Base-by-base conservation (phyloP, 2,888 invertebrate species). In the Villa cingulata region DNA sequence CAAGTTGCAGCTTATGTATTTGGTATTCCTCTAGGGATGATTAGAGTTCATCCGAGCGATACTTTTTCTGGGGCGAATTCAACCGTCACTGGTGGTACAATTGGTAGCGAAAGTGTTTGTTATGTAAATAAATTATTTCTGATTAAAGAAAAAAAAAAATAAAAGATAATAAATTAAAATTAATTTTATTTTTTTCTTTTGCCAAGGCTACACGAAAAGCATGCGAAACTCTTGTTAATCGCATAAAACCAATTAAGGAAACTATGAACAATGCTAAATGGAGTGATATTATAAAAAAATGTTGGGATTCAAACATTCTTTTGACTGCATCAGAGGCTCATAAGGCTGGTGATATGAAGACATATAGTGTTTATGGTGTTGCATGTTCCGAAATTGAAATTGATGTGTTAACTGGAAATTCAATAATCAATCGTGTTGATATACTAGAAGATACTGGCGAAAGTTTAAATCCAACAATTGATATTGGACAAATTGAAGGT, bases 401-500 rank as follows among this genome's bases (percentile, higher is more conserved):
- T 1, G 86, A 86, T 58, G 68, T 81, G 6, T 64, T 86, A 41
- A 85, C 83, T 1, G 86, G 85, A 1, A 75, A 76, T 55, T 74
- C 77, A 53, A 62, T 75, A 47, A 58, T 81, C 32, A 58, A 61
- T 1, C 66, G 82, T 20, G 76, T 78, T 0, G 82, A 84, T 59
- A 56, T 84, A 20, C 56, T 81, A 2, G 81, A 82, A 57, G 83
- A 83, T 57, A 74, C 75, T 1, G 83, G 83, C 1, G 64, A 75
- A 53, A 81, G 80, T 60, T 62, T 83, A 53, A 83, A 74, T 59
- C 83, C 83, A 0, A 66, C 74, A 41, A 65, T 83, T 23, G 83
- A 83, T 58, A 68, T 83, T n/a, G 83, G 83, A 10, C 83, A 84
- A 71, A 73, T 80, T 9, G 81, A 82, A 68, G 86, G 85, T 7